These are phyloP conservation scores for Rhagoletis pomonella DNA, from an alignment of 1,140 invertebrate genomes.

Conservation along the genomic window DNA sequence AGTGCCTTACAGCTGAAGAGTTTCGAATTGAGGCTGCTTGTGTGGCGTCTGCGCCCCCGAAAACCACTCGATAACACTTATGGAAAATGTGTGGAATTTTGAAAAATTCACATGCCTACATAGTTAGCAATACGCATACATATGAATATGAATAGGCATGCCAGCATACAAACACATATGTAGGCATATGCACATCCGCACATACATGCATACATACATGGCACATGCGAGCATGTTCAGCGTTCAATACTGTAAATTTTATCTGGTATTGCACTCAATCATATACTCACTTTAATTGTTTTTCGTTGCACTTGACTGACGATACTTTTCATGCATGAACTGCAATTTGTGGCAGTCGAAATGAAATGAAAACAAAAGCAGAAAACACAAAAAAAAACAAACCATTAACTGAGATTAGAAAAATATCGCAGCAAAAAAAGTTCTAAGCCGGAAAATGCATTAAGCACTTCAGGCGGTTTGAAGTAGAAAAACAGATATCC, in stretches of 20 bases:
- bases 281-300: conserved; percentile 41
- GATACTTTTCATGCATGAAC: conserved; percentile 35
- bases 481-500: conserved; percentile 19
- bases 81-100: conserved; percentile 29
- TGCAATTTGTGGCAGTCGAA: background rate
- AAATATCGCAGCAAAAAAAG: background rate
- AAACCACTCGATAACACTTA: conserved; percentile 33
- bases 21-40: background rate
- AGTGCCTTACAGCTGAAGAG: conserved; percentile 2
- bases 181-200: background rate
- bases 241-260: conserved; percentile 15
- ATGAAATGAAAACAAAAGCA: background rate
- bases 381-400: background rate
- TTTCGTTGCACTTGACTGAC: conserved; percentile 42
- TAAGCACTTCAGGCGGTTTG: conserved; percentile 31
- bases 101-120: conserved; percentile 27
- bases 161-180: background rate
- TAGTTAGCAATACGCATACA: background rate
- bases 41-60: background rate
- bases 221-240: no score
- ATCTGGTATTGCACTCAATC: conserved; percentile 44
- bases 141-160: background rate
- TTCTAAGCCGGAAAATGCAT: conserved; percentile 22
- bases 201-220: background rate
- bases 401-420: background rate